phyloP scores from a whole-genome alignment of 2,888 invertebrate genomes.

The Sminthurides aquaticus region DNA sequence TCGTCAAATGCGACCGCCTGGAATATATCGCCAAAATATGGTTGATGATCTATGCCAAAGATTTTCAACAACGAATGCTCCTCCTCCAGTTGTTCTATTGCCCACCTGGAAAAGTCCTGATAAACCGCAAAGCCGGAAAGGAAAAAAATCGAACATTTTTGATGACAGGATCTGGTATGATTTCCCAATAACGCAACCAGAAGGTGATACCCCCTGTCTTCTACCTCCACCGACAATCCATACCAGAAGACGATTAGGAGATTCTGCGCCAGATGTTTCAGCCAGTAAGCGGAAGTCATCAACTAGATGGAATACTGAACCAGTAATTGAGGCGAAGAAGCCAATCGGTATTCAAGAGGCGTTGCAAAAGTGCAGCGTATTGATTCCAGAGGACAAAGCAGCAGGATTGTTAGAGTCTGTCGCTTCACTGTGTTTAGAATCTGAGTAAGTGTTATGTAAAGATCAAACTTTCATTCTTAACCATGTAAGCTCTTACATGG shows the following conservation, averaged over 20 bases:
- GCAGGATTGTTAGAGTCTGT: too few relatives aligned
- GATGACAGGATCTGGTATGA: background rate
- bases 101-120: constrained; percentile 15
- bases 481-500: too few relatives aligned
- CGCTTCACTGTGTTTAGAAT: too few relatives aligned
- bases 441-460: too few relatives aligned
- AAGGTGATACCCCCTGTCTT: background rate
- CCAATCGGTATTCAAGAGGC: background rate
- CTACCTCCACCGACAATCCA: background rate
- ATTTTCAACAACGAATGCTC: background rate
- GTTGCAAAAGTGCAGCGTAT: background rate
- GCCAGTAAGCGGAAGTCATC: background rate
- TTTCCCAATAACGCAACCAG: background rate
- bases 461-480: too few relatives aligned
- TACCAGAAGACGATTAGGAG: too few relatives aligned
- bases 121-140: background rate
- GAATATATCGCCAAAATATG: constrained; percentile 88
- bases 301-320: background rate
- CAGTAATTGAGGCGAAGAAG: too few relatives aligned
- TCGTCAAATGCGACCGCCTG: constrained; percentile 69
- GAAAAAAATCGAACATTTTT: background rate
- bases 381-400: background rate
- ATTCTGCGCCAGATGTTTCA: background rate
- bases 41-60: constrained; percentile 20
- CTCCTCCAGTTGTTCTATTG: constrained; percentile 7